A percentile compares a stretch with the other conserved stretches of the same genome.
phyloP scores from a whole-genome alignment of 1,140 invertebrate species.

The Mactra quadrangularis region DNA sequence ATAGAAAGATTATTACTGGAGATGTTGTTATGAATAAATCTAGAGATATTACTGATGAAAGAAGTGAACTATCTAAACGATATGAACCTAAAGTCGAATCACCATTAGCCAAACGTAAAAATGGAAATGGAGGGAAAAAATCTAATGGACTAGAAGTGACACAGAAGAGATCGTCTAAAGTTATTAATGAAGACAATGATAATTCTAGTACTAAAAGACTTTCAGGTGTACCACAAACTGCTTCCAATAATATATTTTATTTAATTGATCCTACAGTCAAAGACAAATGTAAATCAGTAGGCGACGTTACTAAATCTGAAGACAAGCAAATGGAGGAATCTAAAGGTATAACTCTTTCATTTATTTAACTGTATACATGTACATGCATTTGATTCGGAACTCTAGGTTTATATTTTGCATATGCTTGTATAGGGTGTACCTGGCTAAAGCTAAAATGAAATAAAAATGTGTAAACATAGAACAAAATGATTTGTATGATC shows the following conservation, averaged over 20 bases:
- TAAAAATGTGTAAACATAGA: no score
- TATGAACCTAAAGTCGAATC: slow-evolving; percentile 44
- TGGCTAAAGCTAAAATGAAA: no score
- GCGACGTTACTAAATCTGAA: slow-evolving; percentile 50
- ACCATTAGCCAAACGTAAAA: slow-evolving; percentile 42
- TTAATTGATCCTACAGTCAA: slow-evolving; percentile 61
- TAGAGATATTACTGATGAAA: slow-evolving; percentile 24
- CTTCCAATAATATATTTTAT: slow-evolving; percentile 57
- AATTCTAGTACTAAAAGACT: slow-evolving; percentile 39
- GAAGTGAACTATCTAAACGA: slow-evolving; percentile 40
- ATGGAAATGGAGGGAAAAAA: neutral
- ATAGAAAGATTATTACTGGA: slow-evolving; percentile 44
- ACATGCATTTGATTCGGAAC: no score
- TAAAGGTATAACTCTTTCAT: slow-evolving; percentile 15
- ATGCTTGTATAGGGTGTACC: no score
- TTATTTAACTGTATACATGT: no score
- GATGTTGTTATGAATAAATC: slow-evolving; percentile 16
- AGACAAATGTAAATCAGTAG: slow-evolving; percentile 57
- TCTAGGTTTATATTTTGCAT: no score
- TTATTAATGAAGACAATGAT: slow-evolving; percentile 35
- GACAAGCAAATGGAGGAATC: neutral
- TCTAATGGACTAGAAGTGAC: neutral
- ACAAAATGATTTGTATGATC: no score
- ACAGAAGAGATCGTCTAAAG: slow-evolving; percentile 8
- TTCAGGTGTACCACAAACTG: slow-evolving; percentile 31